These are phyloP conservation scores for Scleropages formosus DNA, from an alignment of 2,797 vertebrate species.

Conservation along the genomic window DNA sequence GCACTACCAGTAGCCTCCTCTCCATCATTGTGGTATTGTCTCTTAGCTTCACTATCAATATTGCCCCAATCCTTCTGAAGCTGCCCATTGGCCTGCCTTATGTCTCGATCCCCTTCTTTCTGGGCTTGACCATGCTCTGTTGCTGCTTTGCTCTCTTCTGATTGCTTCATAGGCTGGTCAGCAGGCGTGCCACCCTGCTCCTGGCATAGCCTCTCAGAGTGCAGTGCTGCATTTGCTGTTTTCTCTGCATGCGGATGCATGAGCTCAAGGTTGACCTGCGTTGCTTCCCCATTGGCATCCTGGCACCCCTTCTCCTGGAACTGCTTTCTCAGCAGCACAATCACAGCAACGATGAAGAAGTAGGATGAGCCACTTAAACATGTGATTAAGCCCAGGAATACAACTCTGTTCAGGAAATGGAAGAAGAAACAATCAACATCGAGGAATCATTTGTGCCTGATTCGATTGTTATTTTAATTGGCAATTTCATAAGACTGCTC, in stretches of 20 bases:
- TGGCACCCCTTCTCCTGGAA: slow-evolving; percentile 43
- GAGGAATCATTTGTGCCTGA: background rate
- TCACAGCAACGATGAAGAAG: slow-evolving; percentile 65
- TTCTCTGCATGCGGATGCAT: slow-evolving; percentile 31
- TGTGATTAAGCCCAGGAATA: slow-evolving; percentile 66
- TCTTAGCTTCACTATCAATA: background rate
- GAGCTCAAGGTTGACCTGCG: slow-evolving; percentile 48
- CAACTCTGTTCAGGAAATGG: slow-evolving; percentile 51
- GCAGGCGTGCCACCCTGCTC: background rate
- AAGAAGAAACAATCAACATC: background rate
- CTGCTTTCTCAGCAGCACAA: slow-evolving; percentile 64
- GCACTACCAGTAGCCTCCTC: too few species aligned
- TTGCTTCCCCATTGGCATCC: background rate
- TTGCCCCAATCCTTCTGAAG: background rate
- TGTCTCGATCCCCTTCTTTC: background rate
- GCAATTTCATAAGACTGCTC: background rate
- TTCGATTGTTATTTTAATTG: background rate
- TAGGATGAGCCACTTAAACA: slow-evolving; percentile 65
- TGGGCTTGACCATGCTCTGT: background rate
- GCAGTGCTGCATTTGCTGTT: background rate
- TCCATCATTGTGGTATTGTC: background rate
- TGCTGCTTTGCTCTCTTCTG: background rate
- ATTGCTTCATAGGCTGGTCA: background rate
- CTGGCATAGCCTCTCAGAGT: slow-evolving; percentile 8
- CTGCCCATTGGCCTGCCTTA: background rate